Percentiles rank a stretch among this genome's conserved stretches.
These are phyloP conservation scores for Pristiophorus japonicus DNA, from an alignment of 2,113 vertebrate genomes.

Conservation along the genomic window DNA sequence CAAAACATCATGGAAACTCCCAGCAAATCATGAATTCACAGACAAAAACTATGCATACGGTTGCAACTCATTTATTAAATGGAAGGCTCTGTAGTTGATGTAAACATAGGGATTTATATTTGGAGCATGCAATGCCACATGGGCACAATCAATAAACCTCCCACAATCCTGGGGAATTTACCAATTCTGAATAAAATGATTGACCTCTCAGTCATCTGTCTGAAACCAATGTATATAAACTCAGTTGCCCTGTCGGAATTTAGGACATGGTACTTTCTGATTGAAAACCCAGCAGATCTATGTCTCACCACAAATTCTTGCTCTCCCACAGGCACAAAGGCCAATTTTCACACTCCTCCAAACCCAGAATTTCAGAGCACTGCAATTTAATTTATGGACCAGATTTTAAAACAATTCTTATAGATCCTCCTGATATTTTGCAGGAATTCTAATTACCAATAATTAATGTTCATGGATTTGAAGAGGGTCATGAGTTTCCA, in stretches of 20 bases:
- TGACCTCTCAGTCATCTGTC: neutral
- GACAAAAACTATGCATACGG: neutral
- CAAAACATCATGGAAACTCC: neutral
- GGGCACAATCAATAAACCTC: neutral
- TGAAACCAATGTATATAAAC: neutral
- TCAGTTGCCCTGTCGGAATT: neutral
- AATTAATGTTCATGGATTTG: slow-evolving; percentile 8
- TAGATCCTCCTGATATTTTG: neutral
- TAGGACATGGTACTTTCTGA: neutral
- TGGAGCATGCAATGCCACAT: neutral
- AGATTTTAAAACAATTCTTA: slow-evolving; percentile 15
- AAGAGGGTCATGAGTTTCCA: neutral
- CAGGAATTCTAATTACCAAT: slow-evolving; percentile 25
- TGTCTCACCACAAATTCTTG: neutral
- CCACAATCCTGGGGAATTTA: neutral
- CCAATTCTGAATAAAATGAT: neutral
- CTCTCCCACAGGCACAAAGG: neutral
- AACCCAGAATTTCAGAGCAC: neutral
- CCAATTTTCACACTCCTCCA: neutral
- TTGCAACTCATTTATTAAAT: neutral
- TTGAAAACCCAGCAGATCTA: neutral
- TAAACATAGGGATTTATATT: neutral
- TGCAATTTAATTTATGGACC: neutral
- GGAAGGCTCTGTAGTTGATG: neutral
- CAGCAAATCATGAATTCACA: neutral